Evolutionary conservation across 2,888 invertebrate genomes (phyloP).

Genomic region (Caenorhabditis sulstoni): DNA sequence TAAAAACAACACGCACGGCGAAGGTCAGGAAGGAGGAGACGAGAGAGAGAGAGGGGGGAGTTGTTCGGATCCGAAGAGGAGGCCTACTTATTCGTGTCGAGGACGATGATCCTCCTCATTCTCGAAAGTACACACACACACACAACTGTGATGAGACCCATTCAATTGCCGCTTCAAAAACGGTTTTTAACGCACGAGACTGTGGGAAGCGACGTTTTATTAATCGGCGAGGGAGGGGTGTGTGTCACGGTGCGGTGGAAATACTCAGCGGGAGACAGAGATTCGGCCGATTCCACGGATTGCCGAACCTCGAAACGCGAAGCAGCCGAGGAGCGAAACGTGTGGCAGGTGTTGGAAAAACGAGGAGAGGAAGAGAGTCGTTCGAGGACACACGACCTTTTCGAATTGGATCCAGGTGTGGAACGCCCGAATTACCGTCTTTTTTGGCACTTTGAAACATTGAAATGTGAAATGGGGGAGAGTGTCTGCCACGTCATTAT

Average conservation of each 20-base stretch:
- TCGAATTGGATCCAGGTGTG: no score
- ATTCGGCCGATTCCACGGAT: no score
- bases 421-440: no score
- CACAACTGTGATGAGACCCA: no score
- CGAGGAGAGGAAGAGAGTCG: background rate
- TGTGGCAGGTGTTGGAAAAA: constrained; percentile 9
- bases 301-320: background rate
- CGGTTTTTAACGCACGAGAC: constrained; percentile 3
- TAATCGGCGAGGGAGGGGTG: background rate
- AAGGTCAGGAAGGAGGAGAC: constrained; percentile 45
- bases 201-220: no score
- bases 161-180: background rate
- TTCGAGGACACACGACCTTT: no score
- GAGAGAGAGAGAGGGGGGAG: constrained; percentile 28
- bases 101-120: constrained; percentile 43
- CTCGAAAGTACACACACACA: constrained; percentile 47
- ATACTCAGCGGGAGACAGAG: constrained; percentile 2
- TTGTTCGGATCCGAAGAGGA: background rate
- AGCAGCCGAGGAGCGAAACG: background rate
- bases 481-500: no score
- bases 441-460: no score
- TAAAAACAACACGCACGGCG: no score
- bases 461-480: no score
- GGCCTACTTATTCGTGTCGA: constrained; percentile 50
- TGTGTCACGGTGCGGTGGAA: constrained; percentile 1